Evolutionary conservation across 2,797 vertebrate species (phyloP), one percentile per base, ranked within the genome.

Genomic region (Mionectes olivaceus): DNA sequence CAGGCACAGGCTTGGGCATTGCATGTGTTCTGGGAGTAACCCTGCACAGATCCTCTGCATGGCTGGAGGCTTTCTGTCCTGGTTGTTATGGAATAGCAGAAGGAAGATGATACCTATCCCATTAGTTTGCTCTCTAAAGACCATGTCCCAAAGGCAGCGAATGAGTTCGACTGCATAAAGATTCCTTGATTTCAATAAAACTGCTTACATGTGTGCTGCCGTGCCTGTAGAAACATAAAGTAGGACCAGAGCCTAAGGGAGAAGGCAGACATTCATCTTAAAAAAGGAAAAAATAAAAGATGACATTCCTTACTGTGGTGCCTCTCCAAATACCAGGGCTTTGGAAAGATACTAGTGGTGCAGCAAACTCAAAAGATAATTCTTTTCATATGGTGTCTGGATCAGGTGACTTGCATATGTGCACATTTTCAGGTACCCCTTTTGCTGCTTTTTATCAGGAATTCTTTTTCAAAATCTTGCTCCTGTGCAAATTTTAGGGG

Each of bases 401-500:
- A 70, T 94, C 95, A 94, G 91, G 91, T 95, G 91, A 95, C 91
- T 94, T 46, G 1, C 94, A 93, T 60, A 84, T 95, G 96, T 93
- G 93, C 87, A 61, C 19, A 50, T 94, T 94, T 89, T 81, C 87
- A 91, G 91, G 95, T 94, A 61, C 35, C 44, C 27, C 52, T 60
- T 93, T 30, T 82, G 30, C 77, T 83, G 60, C 39, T 91, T 88
- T 90, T 87, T 90, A 87, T 83, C 81, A 82, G 37, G 56, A 85
- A 49, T 53, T 93, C 27, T 81, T 88, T 84, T 83, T 55, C 65
- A 76, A 75, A 81, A 87, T 67, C 79, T 91, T 90, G 24, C 49
- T 57, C n/a, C 21, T 79, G 41, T 53, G 21, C 59, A 64, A 92
- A 67, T 87, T 77, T 86, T 59, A 12, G 41, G 41, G 76, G 89